Base-by-base conservation (phyloP, 2,888 invertebrate genomes). In the Drosophila pegasa region DNA sequence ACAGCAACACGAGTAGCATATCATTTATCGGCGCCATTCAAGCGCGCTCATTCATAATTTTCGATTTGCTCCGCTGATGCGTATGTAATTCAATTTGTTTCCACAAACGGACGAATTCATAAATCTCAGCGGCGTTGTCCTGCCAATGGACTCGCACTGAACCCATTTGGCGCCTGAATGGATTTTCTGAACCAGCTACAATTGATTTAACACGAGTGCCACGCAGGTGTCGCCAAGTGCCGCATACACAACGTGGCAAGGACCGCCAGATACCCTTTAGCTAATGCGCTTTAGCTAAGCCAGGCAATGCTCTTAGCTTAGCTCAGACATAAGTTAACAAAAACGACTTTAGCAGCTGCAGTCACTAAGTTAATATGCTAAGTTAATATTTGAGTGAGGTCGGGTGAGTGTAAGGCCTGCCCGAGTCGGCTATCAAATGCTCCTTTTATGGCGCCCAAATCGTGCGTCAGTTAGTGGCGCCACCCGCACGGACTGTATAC, bases 41-140 rank as follows among this genome's bases (percentile, higher is more conserved):
- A 16, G 7, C 9, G 12, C 37, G 22, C 16, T 18, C 52, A 33
- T 33, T 58, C 71, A 65, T 51, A 37, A 61, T 43, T 57, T 50
- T 40, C 52, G 20, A 48, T 33, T 22, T 29, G 22, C 29, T 14
- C 41, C 58, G 61, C 16, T 38, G 55, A 71, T 59, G 61, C 51
- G 76, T 27, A 47, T 12, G 38, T 40, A 59, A 67, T 58, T 71
- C 61, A 59, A 65, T 71, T 61, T 43, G 29, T 57, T 27, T 29
- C 52, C 66, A 52, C 10, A 1, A 35, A 18, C 12, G 4, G n/a
- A 20, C 16, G 9, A 14, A 35, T 51, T 50, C 27, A 61, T 38
- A 45, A 38, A 57, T 61, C 31, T 50, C 40, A 27, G 22, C 38
- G 40, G 2, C 14, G 22, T 50, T 54, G 59, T 38, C 35, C 56